Evolutionary conservation across 2,113 vertebrate species (phyloP).

Genomic region (Ceyx cyanopectus): DNA sequence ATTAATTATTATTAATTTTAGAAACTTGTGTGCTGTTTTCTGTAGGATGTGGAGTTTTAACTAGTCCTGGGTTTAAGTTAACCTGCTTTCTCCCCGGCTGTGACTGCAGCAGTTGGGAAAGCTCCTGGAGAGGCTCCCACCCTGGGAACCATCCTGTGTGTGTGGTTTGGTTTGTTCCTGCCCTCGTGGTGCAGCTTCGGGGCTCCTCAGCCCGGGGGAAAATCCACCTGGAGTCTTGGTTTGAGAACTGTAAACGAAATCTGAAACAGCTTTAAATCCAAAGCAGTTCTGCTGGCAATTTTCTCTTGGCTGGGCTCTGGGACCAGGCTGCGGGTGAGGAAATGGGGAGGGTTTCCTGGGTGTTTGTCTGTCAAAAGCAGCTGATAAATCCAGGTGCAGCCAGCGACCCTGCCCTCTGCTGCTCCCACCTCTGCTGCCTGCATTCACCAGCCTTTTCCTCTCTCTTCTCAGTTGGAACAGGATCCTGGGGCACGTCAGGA

Average conservation of each 20-base stretch:
- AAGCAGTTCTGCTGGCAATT: background rate
- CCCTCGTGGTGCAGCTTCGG: background rate
- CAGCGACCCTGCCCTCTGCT: background rate
- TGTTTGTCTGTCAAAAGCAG: background rate
- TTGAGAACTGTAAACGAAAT: constrained; percentile 23
- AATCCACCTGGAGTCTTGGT: background rate
- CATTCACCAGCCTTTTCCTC: background rate
- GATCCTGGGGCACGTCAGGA: background rate
- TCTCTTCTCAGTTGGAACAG: background rate
- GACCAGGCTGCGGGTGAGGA: background rate
- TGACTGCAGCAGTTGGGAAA: background rate
- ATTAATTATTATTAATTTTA: constrained; percentile 19
- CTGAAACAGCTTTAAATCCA: background rate
- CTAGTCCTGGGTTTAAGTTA: background rate
- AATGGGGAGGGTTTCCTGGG: background rate
- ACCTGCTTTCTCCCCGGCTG: background rate
- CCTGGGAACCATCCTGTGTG: fast-evolving
- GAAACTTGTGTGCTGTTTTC: constrained; percentile 23
- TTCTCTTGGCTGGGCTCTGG: background rate
- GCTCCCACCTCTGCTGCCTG: background rate
- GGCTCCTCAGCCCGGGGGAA: background rate
- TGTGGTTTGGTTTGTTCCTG: background rate
- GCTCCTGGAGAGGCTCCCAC: background rate
- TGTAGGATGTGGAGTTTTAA: background rate
- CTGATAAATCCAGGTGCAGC: background rate